Conservation (phyloP, 2,888 invertebrate genomes). For the Pandemis cinnamomeana region DNA sequence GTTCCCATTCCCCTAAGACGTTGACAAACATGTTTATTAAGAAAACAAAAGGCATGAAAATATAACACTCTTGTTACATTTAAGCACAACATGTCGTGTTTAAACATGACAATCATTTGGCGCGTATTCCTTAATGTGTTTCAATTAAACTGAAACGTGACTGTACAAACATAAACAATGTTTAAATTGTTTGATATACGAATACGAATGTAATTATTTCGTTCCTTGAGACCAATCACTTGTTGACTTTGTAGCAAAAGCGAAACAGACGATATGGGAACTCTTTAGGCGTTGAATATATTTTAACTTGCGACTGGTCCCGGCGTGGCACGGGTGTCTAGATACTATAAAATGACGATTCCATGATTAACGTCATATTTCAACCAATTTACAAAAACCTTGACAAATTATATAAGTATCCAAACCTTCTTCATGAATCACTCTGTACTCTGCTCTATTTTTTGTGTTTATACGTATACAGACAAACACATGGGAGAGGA, state of each 20-base stretch:
- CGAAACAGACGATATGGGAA: neutral
- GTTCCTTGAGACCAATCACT: slow-evolving; percentile 3
- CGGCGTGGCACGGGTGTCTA: no score
- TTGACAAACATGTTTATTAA: slow-evolving; percentile 28
- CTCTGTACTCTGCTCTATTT: no score
- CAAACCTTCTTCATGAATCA: no score
- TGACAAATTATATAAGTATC: no score
- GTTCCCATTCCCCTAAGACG: neutral
- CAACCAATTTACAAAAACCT: no score
- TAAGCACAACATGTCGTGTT: slow-evolving; percentile 29
- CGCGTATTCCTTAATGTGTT: slow-evolving; percentile 35
- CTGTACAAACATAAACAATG: slow-evolving; percentile 28
- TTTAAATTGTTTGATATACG: slow-evolving; percentile 29
- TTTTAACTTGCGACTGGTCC: no score
- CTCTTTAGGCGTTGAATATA: neutral
- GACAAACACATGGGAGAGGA: no score
- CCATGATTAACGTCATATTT: no score
- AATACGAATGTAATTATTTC: slow-evolving; percentile 26
- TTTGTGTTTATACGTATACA: no score
- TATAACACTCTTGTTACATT: slow-evolving; percentile 17
- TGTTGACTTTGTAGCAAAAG: neutral
- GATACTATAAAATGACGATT: no score
- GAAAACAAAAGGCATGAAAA: slow-evolving; percentile 30
- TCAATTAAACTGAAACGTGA: slow-evolving; percentile 36
- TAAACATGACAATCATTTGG: slow-evolving; percentile 24